Evolutionary conservation across 2,797 vertebrate species (phyloP).

Genomic region (Micropoecilia bifurca): DNA sequence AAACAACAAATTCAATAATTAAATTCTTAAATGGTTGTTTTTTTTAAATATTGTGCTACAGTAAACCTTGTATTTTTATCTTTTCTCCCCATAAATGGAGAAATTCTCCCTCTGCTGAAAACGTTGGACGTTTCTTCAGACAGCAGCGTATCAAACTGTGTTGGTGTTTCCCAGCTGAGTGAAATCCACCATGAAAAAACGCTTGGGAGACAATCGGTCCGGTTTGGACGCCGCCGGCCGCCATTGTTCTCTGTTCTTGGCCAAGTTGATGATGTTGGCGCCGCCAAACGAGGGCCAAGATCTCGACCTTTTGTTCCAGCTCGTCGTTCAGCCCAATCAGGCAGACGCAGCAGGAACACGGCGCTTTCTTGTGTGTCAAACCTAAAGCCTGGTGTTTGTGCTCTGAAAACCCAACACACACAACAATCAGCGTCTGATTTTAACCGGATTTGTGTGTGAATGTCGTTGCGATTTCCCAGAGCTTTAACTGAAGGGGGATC

Average conservation of each 20-base stretch:
- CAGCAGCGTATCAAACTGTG: neutral
- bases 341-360: neutral
- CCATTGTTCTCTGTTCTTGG: slow-evolving; percentile 55
- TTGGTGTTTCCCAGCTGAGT: neutral
- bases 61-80: neutral
- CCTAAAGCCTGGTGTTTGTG: neutral
- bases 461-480: slow-evolving; percentile 31
- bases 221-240: neutral
- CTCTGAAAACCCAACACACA: neutral
- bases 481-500: slow-evolving; percentile 19
- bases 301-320: slow-evolving; percentile 61
- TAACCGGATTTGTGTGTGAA: slow-evolving; percentile 22
- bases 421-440: slow-evolving; percentile 12
- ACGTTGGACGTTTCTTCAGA: neutral
- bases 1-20: neutral
- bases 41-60: neutral
- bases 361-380: neutral
- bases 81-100: neutral
- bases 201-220: slow-evolving; percentile 11
- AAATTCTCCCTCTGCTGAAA: neutral
- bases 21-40: neutral
- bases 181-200: neutral
- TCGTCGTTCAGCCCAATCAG: slow-evolving; percentile 19
- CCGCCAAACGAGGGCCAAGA: slow-evolving; percentile 37
- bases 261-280: slow-evolving; percentile 40